phyloP scores from a whole-genome alignment of 2,113 vertebrate species.

The Eublepharis macularius region DNA sequence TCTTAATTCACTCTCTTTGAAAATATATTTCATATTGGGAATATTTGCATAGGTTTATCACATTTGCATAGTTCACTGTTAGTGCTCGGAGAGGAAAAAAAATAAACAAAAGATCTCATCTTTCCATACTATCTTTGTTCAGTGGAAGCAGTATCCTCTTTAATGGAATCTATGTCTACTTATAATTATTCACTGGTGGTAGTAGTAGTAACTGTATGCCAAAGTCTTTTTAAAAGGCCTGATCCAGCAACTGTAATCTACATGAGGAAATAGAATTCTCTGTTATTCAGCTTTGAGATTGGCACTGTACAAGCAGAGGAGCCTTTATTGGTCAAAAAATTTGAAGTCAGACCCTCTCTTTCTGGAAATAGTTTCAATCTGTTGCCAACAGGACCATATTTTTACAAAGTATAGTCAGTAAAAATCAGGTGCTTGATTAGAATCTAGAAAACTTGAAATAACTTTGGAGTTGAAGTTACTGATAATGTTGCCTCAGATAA shows the following conservation, averaged over 20 bases:
- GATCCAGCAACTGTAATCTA: background rate
- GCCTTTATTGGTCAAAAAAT: background rate
- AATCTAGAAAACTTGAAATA: too few relatives aligned
- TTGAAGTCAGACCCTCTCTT: too few relatives aligned
- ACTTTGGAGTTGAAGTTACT: too few relatives aligned
- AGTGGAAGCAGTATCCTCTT: background rate
- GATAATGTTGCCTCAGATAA: too few relatives aligned
- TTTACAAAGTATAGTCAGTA: too few relatives aligned
- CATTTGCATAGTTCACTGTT: background rate
- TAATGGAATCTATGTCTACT: background rate
- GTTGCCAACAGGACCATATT: too few relatives aligned
- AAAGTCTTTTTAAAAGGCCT: background rate
- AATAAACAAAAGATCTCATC: slow-evolving; percentile 11
- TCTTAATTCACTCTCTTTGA: slow-evolving; percentile 24
- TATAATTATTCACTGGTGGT: background rate
- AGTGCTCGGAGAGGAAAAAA: background rate
- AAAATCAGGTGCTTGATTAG: too few relatives aligned
- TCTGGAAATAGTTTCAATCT: too few relatives aligned
- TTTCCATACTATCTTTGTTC: slow-evolving; percentile 17
- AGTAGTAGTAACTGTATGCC: background rate
- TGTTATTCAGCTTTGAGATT: background rate
- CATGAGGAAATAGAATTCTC: background rate
- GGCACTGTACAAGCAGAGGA: background rate
- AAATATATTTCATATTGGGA: background rate
- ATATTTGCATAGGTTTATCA: background rate